Percentiles rank a stretch among this genome's conserved stretches.
phyloP scores from a whole-genome alignment of 2,888 invertebrate species.

The Dromius quadrimaculatus region DNA sequence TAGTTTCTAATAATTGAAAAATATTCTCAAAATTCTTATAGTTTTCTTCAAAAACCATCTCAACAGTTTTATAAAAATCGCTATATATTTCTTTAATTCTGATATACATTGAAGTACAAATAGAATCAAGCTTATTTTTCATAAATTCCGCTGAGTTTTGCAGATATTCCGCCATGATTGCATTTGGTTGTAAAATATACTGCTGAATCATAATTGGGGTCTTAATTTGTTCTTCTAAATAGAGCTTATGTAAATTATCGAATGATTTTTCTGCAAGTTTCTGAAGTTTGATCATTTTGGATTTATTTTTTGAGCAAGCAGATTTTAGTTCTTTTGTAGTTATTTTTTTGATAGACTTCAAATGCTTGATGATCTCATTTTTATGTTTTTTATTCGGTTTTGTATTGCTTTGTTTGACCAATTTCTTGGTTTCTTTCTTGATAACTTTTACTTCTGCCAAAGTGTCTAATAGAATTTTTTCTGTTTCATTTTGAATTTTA shows the following conservation, averaged over 20 bases:
- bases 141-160: slow-evolving; percentile 5
- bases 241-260: slow-evolving; percentile 8
- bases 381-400: neutral
- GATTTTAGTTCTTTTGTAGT: neutral
- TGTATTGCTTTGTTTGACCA: neutral
- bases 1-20: neutral
- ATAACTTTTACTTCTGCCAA: neutral
- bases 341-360: neutral
- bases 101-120: neutral
- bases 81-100: slow-evolving; percentile 4
- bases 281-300: neutral
- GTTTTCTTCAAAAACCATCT: neutral
- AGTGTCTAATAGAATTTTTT: neutral
- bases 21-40: neutral
- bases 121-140: neutral
- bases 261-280: neutral
- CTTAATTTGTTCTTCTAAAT: slow-evolving; percentile 17
- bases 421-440: neutral
- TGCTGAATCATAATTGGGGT: slow-evolving; percentile 4
- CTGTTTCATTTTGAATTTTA: slow-evolving; percentile 1
- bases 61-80: neutral
- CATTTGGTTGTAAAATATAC: slow-evolving; percentile 8
- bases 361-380: neutral
- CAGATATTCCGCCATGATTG: slow-evolving; percentile 4
- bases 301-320: neutral